Percentiles rank a stretch among this genome's conserved stretches.
Conservation (phyloP, 2,113 vertebrate genomes). For the Falco punctatus region DNA sequence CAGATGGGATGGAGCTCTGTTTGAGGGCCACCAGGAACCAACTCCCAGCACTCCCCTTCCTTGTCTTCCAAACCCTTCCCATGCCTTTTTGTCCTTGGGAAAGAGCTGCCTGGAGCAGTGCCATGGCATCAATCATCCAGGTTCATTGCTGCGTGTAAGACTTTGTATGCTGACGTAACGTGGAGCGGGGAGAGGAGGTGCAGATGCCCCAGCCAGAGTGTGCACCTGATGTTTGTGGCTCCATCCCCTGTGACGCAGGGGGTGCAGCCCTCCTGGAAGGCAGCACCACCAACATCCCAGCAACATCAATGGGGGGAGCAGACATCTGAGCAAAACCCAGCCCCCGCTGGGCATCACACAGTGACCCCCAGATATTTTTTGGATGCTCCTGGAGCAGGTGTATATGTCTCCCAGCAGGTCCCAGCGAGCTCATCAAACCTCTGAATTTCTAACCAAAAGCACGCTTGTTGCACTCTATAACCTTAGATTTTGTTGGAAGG, state of each 20-base stretch:
- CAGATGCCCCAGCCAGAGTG: background rate
- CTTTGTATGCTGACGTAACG: background rate
- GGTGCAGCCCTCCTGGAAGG: background rate
- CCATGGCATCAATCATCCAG: background rate
- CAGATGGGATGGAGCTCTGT: background rate
- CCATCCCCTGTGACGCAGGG: background rate
- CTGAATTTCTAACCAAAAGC: background rate
- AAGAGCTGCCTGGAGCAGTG: background rate
- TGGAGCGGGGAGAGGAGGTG: background rate
- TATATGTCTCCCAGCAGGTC: background rate
- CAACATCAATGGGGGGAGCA: no score
- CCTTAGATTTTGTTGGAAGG: background rate
- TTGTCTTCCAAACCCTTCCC: background rate
- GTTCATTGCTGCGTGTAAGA: background rate
- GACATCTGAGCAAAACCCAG: background rate
- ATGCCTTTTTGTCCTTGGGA: background rate
- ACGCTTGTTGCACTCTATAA: background rate
- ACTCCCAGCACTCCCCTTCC: background rate
- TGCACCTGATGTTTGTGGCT: background rate
- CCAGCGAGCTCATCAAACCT: background rate
- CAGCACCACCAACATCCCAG: background rate
- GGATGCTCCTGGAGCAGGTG: background rate
- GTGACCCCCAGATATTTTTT: background rate
- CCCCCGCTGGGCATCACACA: accelerated
- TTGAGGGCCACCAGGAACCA: background rate